Evolutionary conservation across 2,888 invertebrate genomes (phyloP), one percentile per base, ranked within the genome.

Genomic region (Pseudeuparius sepicola): DNA sequence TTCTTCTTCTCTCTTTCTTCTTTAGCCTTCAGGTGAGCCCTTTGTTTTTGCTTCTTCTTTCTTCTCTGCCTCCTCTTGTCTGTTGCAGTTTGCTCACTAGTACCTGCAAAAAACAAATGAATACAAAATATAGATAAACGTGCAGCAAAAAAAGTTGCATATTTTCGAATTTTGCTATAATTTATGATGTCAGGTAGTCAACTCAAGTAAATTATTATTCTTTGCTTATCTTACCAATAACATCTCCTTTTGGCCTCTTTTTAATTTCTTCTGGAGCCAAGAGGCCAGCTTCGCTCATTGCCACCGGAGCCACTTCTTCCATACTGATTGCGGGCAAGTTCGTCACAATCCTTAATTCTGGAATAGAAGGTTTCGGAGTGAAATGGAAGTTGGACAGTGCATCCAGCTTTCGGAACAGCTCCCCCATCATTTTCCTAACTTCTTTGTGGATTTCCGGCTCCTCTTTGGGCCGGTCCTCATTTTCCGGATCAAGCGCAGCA

Each of bases 291-390:
- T 90, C 84, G 53, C 83, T 89, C 0, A 80, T 73, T n/a, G 82
- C 78, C 4, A 87, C 70, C 0, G 96, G 96, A 1, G 92, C 90
- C 4, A 94, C 92, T 63, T 98, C 97, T 62, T 98, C 98, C 76
- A 94, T 85, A 16, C 70, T 74, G 31, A 97, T 77, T 0, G 93
- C 87, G 2, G 96, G 88, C 42, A 88, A 69, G 57, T 98, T 96
- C 39, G 78, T 84, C 4, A 97, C 71, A 39, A 98, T 82, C 63
- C 84, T 87, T 2, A 93, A 67, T 52, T 97, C 96, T 0, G 92
- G 84, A 39, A 77, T 73, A 1, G 80, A 77, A 37, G 77, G 73
- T 66, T 81, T 87, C 0, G 97, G 96, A 26, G 92, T 92, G 54
- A 85, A 97, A 60, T 94, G 88, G 62, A 84, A 94, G 60, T 97